These are phyloP conservation scores for Neodon shergylaensis DNA, from an alignment of 2,113 vertebrate species.

Conservation along the genomic window DNA sequence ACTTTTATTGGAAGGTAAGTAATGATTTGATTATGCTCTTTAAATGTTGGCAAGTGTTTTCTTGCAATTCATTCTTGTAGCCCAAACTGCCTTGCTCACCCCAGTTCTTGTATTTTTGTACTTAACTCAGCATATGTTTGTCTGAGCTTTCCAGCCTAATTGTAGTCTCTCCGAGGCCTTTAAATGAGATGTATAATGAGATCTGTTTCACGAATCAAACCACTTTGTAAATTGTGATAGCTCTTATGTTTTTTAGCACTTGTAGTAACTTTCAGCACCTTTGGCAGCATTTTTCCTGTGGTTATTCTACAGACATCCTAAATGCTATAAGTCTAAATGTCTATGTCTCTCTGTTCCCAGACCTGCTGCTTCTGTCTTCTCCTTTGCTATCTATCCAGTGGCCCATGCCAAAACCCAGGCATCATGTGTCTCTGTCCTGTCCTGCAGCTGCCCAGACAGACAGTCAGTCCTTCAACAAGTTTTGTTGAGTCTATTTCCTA, in stretches of 20 bases:
- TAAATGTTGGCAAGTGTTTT: slow-evolving; percentile 51
- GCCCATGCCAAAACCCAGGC: neutral
- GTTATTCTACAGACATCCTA: neutral
- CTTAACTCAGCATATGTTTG: slow-evolving; percentile 28
- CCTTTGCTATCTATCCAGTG: neutral
- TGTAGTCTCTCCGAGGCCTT: slow-evolving; percentile 21
- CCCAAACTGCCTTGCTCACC: neutral
- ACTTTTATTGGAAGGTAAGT: neutral
- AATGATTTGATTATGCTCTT: slow-evolving; percentile 56
- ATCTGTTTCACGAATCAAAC: neutral
- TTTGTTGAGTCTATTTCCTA: neutral
- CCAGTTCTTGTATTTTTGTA: neutral
- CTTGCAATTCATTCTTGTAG: slow-evolving; percentile 16
- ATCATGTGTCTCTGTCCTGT: neutral
- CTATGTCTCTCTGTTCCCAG: neutral
- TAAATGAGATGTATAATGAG: neutral
- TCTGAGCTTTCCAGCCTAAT: slow-evolving; percentile 10
- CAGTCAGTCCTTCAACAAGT: neutral
- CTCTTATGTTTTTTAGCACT: slow-evolving; percentile 36
- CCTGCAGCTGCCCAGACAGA: neutral
- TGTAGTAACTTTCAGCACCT: neutral
- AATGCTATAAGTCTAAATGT: neutral
- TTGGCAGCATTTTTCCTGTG: slow-evolving; percentile 17
- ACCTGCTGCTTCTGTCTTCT: neutral
- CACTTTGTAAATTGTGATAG: neutral